Evolutionary conservation across 2,797 vertebrate genomes (phyloP), one percentile per base, ranked within the genome.

Genomic region (Aldrovandia affinis): DNA sequence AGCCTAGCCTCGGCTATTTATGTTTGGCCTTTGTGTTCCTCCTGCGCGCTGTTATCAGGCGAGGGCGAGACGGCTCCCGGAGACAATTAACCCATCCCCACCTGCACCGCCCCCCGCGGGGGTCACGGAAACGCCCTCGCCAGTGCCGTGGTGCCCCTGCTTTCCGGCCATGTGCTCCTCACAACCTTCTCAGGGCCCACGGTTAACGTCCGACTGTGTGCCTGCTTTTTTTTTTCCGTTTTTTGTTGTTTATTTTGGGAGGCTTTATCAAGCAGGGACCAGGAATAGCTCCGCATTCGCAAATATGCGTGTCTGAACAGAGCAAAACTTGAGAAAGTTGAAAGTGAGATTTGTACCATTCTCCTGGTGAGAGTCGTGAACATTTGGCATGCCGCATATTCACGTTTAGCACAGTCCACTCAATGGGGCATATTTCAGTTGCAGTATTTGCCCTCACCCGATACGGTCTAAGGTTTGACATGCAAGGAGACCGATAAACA

Each of bases 1-100:
- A 91, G 91, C 90, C 88, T 89, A 59, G 88, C 88, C 88, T 89
- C 90, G 89, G 84, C 91, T 93, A 91, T 94, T 94, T 94, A 94
- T 92, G 92, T 87, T 86, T 86, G 79, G 82, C 79, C 80, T 42
- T 73, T 5, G 75, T 83, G 86, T 78, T 63, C 50, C 85, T 84
- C 33, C 85, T 86, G 86, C 89, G 88, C 85, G 85, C 90, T 88
- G 89, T 90, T 89, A 85, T 83, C 20, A 44, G 78, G n/a, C 36
- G 28, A 22, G 0, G 54, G 83, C 42, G 30, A 55, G 78, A 7
- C 57, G 33, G 50, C 63, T 79, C 57, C 57, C 59, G 18, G 30
- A 28, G 54, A 25, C 77, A 50, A 14, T 79, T 61, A 47, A 79
- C 44, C 55, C 55, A 57, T 65, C 77, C 25, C 61, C 61, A 80